Percentiles rank a stretch among this genome's conserved stretches.
Conservation (phyloP, 64 coral and sea anemone genomes). For the Stylophora pistillata region DNA sequence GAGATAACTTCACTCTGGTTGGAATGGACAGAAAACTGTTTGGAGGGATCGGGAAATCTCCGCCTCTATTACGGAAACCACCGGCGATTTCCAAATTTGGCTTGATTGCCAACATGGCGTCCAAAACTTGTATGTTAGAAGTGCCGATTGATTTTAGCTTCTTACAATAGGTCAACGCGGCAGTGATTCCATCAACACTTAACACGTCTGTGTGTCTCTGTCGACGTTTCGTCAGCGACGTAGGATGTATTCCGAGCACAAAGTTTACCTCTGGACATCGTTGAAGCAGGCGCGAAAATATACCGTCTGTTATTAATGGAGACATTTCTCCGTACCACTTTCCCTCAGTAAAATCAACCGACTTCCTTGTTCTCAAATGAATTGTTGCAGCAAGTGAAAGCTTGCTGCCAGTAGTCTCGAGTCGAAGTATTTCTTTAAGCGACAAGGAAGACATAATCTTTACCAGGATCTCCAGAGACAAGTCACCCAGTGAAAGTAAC, state of each 20-base stretch:
- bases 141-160: slow-evolving; percentile 57
- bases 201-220: slow-evolving; percentile 37
- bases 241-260: slow-evolving; percentile 56
- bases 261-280: slow-evolving; percentile 49
- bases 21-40: slow-evolving; percentile 50
- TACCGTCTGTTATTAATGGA: slow-evolving; percentile 30
- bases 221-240: slow-evolving; percentile 40
- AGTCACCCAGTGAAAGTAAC: neutral
- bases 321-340: slow-evolving; percentile 69
- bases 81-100: slow-evolving; percentile 64
- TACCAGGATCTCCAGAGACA: slow-evolving; percentile 58
- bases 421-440: slow-evolving; percentile 35
- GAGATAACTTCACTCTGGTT: slow-evolving; percentile 10
- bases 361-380: slow-evolving; percentile 49
- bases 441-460: slow-evolving; percentile 53
- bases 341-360: slow-evolving; percentile 54
- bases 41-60: slow-evolving; percentile 52
- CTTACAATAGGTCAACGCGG: slow-evolving; percentile 48
- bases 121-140: slow-evolving; percentile 63
- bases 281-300: slow-evolving; percentile 47
- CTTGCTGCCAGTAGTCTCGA: slow-evolving; percentile 46
- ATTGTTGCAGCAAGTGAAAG: slow-evolving; percentile 37
- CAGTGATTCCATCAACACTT: slow-evolving; percentile 53
- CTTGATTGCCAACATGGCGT: slow-evolving; percentile 71
- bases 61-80: slow-evolving; percentile 53